A percentile compares a stretch with the other conserved stretches of the same genome.
phyloP scores from a whole-genome alignment of 2,797 vertebrate genomes.

The Miichthys miiuy region DNA sequence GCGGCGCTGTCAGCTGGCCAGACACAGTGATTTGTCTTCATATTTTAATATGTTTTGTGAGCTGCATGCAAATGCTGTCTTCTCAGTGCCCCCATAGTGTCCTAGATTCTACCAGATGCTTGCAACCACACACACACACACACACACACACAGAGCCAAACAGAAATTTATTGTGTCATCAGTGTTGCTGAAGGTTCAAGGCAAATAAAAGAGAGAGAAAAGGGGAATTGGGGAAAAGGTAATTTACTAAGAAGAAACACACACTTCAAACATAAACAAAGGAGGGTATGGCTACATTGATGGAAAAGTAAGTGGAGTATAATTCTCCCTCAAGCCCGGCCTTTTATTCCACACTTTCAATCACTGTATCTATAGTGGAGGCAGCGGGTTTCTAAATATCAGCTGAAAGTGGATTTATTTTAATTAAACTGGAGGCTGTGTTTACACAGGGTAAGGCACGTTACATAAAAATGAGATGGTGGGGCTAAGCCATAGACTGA shows the following conservation, averaged over 20 bases:
- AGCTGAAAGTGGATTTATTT: constrained; percentile 86
- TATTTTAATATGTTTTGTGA: constrained; percentile 84
- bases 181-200: constrained; percentile 72
- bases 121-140: constrained; percentile 23
- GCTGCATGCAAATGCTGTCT: constrained; percentile 79
- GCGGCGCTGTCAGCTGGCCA: constrained; percentile 75
- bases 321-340: constrained; percentile 67
- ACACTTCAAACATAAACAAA: constrained; percentile 82
- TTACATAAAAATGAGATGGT: constrained; percentile 71
- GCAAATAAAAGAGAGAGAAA: constrained; percentile 70
- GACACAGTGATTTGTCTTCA: constrained; percentile 84
- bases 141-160: constrained; percentile 26
- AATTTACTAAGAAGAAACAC: constrained; percentile 76
- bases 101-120: constrained; percentile 69
- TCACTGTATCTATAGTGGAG: constrained; percentile 77
- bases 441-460: constrained; percentile 78
- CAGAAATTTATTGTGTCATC: constrained; percentile 79
- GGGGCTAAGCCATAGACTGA: constrained; percentile 44
- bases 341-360: constrained; percentile 76
- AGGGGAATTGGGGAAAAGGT: constrained; percentile 69
- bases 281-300: constrained; percentile 69
- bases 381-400: constrained; percentile 79
- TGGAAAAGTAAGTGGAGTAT: constrained; percentile 77
- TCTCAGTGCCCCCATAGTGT: constrained; percentile 61
- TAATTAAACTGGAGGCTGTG: constrained; percentile 84